Evolutionary conservation across 2,113 vertebrate genomes (phyloP).

Genomic region (Zosterops pallidus): DNA sequence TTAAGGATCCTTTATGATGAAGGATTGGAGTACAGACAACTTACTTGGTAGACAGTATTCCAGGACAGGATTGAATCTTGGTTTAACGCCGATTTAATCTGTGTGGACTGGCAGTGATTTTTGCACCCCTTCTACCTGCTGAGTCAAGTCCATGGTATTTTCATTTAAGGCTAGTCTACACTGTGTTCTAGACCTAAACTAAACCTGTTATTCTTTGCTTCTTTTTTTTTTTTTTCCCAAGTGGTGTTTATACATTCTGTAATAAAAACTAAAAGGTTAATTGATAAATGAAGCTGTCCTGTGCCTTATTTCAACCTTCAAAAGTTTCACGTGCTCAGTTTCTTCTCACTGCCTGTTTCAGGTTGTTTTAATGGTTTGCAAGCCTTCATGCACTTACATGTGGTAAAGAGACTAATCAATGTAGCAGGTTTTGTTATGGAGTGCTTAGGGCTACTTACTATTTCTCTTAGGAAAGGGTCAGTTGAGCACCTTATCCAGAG

Average conservation of each 20-base stretch:
- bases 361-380: not conserved
- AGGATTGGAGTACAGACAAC: not conserved
- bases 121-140: not conserved
- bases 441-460: not conserved
- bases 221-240: not conserved
- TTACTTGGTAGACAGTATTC: not conserved
- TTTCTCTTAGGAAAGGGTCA: not conserved
- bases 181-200: conserved; percentile 1
- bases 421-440: not conserved
- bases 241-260: conserved; percentile 41
- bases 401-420: not conserved
- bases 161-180: not conserved
- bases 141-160: not conserved
- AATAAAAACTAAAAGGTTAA: conserved; percentile 46
- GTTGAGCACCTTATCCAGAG: not conserved
- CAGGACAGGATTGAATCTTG: not conserved
- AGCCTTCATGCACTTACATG: not conserved
- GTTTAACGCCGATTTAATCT: not conserved
- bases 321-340: not conserved
- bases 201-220: conserved; percentile 1
- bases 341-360: not conserved
- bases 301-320: not conserved
- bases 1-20: not conserved
- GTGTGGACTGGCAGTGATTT: not conserved
- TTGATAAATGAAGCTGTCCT: not conserved